Evolutionary conservation across 2,797 vertebrate species (phyloP).

Genomic region (Gymnocypris eckloni): DNA sequence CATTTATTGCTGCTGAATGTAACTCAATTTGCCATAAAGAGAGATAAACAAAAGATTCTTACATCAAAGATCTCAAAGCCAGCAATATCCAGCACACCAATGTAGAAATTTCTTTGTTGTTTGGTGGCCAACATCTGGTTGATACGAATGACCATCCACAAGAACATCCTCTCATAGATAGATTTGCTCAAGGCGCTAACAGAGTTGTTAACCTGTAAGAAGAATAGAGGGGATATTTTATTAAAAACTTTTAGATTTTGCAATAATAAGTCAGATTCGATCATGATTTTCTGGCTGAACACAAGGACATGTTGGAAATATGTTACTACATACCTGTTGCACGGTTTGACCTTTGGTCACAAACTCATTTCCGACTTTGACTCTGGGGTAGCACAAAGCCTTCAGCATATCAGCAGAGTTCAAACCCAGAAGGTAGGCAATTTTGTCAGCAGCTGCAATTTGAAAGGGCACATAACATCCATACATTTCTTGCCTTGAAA

Average conservation of each 20-base stretch:
- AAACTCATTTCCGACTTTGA: slow-evolving; percentile 88
- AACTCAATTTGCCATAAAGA: neutral
- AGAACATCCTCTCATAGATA: slow-evolving; percentile 91
- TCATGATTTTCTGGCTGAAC: neutral
- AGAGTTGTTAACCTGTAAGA: slow-evolving; percentile 82
- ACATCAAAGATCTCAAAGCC: slow-evolving; percentile 95
- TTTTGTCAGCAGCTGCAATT: slow-evolving; percentile 86
- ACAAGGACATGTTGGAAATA: neutral
- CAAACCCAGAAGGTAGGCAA: slow-evolving; percentile 86
- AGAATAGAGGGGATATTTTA: neutral
- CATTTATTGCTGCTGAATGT: neutral
- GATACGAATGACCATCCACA: slow-evolving; percentile 95
- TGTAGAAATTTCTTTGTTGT: slow-evolving; percentile 87
- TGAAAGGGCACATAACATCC: neutral
- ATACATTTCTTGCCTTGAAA: neutral
- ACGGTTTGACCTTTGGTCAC: slow-evolving; percentile 89
- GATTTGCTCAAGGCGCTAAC: slow-evolving; percentile 87
- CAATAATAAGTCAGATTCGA: neutral
- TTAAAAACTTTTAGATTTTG: neutral
- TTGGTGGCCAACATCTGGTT: slow-evolving; percentile 93
- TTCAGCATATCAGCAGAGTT: slow-evolving; percentile 91
- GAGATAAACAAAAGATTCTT: slow-evolving; percentile 22
- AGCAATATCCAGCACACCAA: slow-evolving; percentile 92
- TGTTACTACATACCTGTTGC: slow-evolving; percentile 77
- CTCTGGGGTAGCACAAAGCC: slow-evolving; percentile 86